Evolutionary conservation across 2,113 vertebrate species (phyloP), one percentile per base, ranked within the genome.

Genomic region (Phylloscopus trochiloides): DNA sequence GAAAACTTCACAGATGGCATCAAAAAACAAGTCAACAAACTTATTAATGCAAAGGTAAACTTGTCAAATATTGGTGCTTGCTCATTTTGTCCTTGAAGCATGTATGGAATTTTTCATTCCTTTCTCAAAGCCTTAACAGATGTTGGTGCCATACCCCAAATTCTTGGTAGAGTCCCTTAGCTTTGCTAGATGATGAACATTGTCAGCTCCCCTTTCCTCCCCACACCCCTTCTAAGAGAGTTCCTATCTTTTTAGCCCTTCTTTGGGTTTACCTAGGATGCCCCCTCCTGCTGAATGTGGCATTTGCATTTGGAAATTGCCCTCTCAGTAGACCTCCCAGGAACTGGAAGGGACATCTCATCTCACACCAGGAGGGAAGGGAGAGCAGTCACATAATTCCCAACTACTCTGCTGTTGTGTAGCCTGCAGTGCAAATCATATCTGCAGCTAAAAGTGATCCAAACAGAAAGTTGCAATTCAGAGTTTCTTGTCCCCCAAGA

Each of bases 1-100:
- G 93, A 98, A 94, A 98, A 98, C 86, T 98, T 98, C 95, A 98
- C 98, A 5, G 97, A 98, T 24, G 98, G 98, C 5, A 96, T 98
- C 71, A 98, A 98, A 95, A 98, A 98, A 57, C 98, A 98, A 92
- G 98, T 98, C 95, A 98, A 98, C 96, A 98, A 98, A 58, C 97
- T 98, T 91, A 98, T 98, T 89, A 98, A 98, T 17, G 98, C 98
- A n/a, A 97, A 97, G 97, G 98, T 98, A 96, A 97, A 54, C 43
- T 68, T 82, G 28, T 70, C 38, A 75, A 68, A 71, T 79, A 12
- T 47, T 80, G 21, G 10, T 50, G 9, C 6, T 76, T 81, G 12
- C 17, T 85, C 12, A 6, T 61, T 87, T 87, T 89, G 63, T 73
- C 47, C 43, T 78, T 83, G 45, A 75, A 59, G 14, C 1, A 0